phyloP scores from a whole-genome alignment of 1,140 invertebrate genomes.

The Drosophila ohnishii region DNA sequence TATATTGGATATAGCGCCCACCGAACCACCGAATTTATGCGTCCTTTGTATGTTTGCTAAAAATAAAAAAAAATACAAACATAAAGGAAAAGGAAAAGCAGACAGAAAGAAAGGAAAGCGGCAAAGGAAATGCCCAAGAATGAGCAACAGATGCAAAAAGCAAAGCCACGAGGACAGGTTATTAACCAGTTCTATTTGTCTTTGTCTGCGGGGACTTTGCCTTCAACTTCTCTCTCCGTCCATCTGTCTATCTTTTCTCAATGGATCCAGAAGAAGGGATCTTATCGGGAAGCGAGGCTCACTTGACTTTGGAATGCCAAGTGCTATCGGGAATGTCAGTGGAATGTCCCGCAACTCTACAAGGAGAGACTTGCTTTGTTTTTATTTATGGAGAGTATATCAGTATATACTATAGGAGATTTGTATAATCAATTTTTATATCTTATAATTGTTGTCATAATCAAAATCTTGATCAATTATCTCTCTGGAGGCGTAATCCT shows the following conservation, averaged over 20 bases:
- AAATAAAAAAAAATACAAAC: not conserved
- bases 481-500: not conserved
- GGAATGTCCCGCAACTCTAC: not conserved
- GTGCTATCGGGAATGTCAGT: constrained; percentile 24
- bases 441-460: not conserved
- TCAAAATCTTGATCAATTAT: not conserved
- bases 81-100: not conserved
- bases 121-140: constrained; percentile 24
- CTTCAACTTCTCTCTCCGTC: not conserved
- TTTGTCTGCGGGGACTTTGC: constrained; percentile 28
- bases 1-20: constrained; percentile 21
- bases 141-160: constrained; percentile 32
- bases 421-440: not conserved
- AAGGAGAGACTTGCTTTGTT: not conserved
- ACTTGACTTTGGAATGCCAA: constrained; percentile 28
- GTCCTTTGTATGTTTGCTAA: constrained; percentile 48
- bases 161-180: constrained; percentile 45
- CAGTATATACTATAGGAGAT: not conserved
- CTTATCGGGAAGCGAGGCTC: constrained; percentile 21
- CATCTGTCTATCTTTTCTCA: constrained; percentile 25
- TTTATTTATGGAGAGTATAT: constrained; percentile 2
- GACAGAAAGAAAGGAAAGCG: not conserved
- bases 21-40: constrained; percentile 43
- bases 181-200: constrained; percentile 52
- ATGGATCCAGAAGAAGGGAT: constrained; percentile 20